Conservation (phyloP, 2,888 invertebrate genomes). For the Oxytorus armatus region DNA sequence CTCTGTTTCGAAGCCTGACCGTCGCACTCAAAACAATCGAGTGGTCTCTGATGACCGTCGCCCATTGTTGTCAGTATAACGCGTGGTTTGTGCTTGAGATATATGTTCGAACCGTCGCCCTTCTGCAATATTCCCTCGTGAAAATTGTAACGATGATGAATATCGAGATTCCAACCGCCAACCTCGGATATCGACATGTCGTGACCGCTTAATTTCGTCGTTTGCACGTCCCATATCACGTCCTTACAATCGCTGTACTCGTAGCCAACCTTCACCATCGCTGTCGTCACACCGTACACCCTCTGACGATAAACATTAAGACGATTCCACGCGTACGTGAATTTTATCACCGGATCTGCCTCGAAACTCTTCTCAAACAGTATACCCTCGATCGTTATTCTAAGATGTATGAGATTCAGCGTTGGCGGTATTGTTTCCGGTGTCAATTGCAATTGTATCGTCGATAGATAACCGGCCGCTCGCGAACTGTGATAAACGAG, state of each 20-base stretch:
- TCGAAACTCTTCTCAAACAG: conserved; percentile 97
- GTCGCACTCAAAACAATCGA: conserved; percentile 93
- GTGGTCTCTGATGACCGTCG: conserved; percentile 94
- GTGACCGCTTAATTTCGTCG: conserved; percentile 97
- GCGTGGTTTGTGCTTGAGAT: conserved; percentile 96
- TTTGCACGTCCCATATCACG: conserved; percentile 98
- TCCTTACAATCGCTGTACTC: conserved; percentile 96
- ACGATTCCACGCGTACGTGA: conserved; percentile 99
- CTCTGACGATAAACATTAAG: conserved; percentile 97
- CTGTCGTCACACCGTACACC: conserved; percentile 98
- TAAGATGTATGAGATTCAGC: conserved; percentile 94
- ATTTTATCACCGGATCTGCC: conserved; percentile 98
- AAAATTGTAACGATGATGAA: conserved; percentile 99
- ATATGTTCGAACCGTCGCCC: conserved; percentile 98
- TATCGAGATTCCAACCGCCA: conserved; percentile 98
- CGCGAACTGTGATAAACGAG: conserved; percentile 98
- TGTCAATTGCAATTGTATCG: conserved; percentile 95
- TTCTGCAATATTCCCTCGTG: conserved; percentile 99
- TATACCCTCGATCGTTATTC: conserved; percentile 97
- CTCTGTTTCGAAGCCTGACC: conserved; percentile 92
- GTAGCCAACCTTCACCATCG: conserved; percentile 98
- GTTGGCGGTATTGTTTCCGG: conserved; percentile 93
- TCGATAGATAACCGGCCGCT: conserved; percentile 96
- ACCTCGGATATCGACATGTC: conserved; percentile 99
- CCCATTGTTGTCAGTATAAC: conserved; percentile 96